Evolutionary conservation across 2,113 vertebrate species (phyloP), one percentile per base, ranked within the genome.

Genomic region (Pleuronectes platessa): DNA sequence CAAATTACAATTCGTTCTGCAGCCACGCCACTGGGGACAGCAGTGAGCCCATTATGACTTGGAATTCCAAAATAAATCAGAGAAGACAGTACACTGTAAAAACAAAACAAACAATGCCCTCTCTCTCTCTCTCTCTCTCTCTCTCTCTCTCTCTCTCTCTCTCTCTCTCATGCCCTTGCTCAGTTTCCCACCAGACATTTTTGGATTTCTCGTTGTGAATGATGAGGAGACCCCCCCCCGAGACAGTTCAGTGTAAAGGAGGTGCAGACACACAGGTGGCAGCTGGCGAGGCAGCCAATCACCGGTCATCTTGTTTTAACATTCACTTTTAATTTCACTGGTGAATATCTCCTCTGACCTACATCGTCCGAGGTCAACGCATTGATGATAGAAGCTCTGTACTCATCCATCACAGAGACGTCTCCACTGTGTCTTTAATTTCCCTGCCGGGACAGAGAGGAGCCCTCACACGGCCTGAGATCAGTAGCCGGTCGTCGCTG

Each of bases 401-500:
- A 31, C 40, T 76, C 58, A 20, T 61, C 18, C 37, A 71, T 83
- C 69, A 66, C 26, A 2, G 12, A 65, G 64, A 73, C 45, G 24
- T 65, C 13, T 9, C 42, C 63, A 37, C 47, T 15, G 17, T 49
- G 56, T 54, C 14, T 73, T 58, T 63, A 24, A 24, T 73, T 74
- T 55, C 23, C 23, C 23, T 27, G 11, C n/a, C 26, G 37, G 13
- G 14, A 49, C 4, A 8, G 12, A 59, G 40, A 56, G 13, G 11
- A 26, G 4, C 51, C 74, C 81, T 61, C 35, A 77, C 59, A 58
- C 12, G 21, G 40, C n/a, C 35, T 61, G 58, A 71, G 62, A 69
- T 76, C 61, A 42, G 62, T 59, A 47, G 18, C 20, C 8, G 14
- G 59, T 12, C 42, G 45, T 12, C 10, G 40, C 40, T 18, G 35